Evolutionary conservation across 2,113 vertebrate species (phyloP).

Genomic region (Passerina amoena): DNA sequence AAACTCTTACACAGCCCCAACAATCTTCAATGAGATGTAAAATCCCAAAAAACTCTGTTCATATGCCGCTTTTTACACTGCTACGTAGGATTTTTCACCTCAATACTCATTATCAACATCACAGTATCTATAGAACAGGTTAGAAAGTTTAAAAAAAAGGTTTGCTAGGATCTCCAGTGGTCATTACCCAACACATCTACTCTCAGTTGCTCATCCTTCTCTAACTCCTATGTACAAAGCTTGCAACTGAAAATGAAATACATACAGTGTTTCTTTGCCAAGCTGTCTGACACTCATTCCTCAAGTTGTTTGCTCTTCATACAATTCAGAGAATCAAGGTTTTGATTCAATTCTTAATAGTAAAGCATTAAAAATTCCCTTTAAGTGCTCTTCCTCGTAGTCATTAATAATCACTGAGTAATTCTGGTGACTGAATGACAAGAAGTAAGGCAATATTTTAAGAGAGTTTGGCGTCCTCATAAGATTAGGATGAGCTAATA

Average conservation of each 20-base stretch:
- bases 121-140: neutral
- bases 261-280: neutral
- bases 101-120: neutral
- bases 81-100: neutral
- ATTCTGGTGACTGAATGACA: neutral
- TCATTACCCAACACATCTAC: neutral
- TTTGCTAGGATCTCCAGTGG: neutral
- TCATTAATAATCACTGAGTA: neutral
- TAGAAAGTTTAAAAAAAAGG: neutral
- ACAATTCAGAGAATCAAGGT: neutral
- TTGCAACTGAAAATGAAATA: neutral
- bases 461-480: neutral
- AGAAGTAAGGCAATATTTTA: neutral
- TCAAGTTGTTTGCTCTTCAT: neutral
- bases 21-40: neutral
- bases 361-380: slow-evolving; percentile 15
- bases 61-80: rapidly evolving
- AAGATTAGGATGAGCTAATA: neutral
- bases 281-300: neutral
- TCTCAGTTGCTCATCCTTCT: neutral
- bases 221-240: neutral
- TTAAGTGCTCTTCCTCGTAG: neutral
- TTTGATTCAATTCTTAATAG: slow-evolving; percentile 41
- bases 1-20: neutral
- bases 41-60: neutral